Conservation (phyloP, 1,140 invertebrate genomes). For the Zaprionus kolodkinae region DNA sequence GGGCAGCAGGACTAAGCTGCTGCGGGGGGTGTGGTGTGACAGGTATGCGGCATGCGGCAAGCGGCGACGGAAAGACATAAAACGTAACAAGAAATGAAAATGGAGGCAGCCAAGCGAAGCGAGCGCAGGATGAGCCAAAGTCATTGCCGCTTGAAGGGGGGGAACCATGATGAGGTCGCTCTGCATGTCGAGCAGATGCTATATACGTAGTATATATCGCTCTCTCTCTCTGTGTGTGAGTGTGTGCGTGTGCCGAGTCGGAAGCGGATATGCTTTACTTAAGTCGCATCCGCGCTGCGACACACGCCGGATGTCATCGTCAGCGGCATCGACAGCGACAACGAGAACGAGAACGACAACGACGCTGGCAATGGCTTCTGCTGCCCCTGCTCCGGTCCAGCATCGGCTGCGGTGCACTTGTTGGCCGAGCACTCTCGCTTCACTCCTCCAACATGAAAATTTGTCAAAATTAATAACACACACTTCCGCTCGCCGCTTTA, state of each 20-base stretch:
- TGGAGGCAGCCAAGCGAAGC: conserved; percentile 62
- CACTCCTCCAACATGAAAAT: conserved; percentile 70
- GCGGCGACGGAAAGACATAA: conserved; percentile 72
- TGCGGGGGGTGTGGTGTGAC: conserved; percentile 10
- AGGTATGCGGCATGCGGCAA: conserved; percentile 47
- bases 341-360: conserved; percentile 48
- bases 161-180: conserved; percentile 47
- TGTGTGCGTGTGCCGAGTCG: conserved; percentile 63
- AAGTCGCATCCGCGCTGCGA: conserved; percentile 78
- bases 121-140: conserved; percentile 61
- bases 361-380: conserved; percentile 2
- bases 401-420: conserved; percentile 42
- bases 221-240: conserved; percentile 3
- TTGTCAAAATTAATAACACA: conserved; percentile 84
- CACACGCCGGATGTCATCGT: conserved; percentile 78
- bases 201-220: conserved; percentile 23
- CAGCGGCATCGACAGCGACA: conserved; percentile 42
- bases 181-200: conserved; percentile 56
- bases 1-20: conserved; percentile 48
- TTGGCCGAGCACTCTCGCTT: conserved; percentile 50
- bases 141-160: conserved; percentile 68
- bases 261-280: conserved; percentile 84
- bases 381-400: conserved; percentile 2
- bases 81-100: conserved; percentile 81
- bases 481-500: conserved; percentile 76